A percentile compares a stretch with the other conserved stretches of the same genome.
phyloP scores from a whole-genome alignment of 1,140 invertebrate species.

The Pentalonia nigronervosa region DNA sequence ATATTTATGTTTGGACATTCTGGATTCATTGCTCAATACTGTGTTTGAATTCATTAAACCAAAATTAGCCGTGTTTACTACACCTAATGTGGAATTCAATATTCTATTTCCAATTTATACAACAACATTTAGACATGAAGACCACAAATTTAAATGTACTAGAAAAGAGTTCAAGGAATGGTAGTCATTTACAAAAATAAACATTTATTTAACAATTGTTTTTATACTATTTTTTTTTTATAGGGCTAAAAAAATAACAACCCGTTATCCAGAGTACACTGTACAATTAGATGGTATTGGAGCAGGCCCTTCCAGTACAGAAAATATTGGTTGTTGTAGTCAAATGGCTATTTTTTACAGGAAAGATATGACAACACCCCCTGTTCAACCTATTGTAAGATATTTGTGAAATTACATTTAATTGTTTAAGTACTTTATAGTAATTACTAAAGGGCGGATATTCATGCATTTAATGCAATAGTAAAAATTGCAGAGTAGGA shows the following conservation, averaged over 20 bases:
- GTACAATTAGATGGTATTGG: constrained; percentile 76
- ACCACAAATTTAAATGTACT: constrained; percentile 95
- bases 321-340: constrained; percentile 74
- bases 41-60: constrained; percentile 85
- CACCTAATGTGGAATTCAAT: constrained; percentile 92
- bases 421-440: background rate
- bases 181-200: constrained; percentile 66
- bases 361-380: constrained; percentile 59
- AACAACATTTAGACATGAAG: constrained; percentile 77
- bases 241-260: constrained; percentile 74
- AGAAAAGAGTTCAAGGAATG: constrained; percentile 83
- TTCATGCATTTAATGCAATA: no score
- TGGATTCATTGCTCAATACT: constrained; percentile 75
- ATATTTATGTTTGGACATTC: constrained; percentile 78
- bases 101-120: constrained; percentile 73
- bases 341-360: constrained; percentile 79
- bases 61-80: constrained; percentile 81
- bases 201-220: background rate
- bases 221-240: constrained; percentile 61
- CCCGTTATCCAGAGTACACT: constrained; percentile 74
- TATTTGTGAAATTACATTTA: background rate
- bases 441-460: background rate
- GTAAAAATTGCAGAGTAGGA: no score
- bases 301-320: constrained; percentile 69
- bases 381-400: constrained; percentile 1